Evolutionary conservation across 2,797 vertebrate species (phyloP), one percentile per base, ranked within the genome.

Genomic region (Propithecus deckenii): DNA sequence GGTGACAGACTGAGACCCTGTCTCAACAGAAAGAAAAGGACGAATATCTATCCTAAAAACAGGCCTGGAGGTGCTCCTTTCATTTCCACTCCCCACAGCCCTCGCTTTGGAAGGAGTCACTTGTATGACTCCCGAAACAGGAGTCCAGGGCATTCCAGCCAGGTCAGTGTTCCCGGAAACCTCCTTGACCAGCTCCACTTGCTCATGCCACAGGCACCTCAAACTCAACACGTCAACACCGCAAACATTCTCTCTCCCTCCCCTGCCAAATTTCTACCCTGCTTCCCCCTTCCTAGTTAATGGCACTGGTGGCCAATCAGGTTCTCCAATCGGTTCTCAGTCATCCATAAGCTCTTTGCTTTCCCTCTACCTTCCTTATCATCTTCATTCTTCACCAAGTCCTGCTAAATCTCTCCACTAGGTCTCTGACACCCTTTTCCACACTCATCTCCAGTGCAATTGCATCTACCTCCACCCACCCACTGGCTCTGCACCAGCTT

Each of bases 231-330:
- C 0, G 12, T 9, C 20, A 20, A 15, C 43, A n/a, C 25, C 22
- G 3, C 20, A 63, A 86, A 35, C 22, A n/a, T 11, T 35, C 28
- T 75, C 35, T 12, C 38, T 25, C 38, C 38, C 2, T n/a, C 25
- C 41, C 46, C 83, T 41, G 41, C 23, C 92, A 63, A 22, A 12
- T 28, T 23, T 25, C 63, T 41, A 1, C 4, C 10, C 75, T 41
- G 0, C n/a, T 43, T 38, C 20, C 25, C 8, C 30, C 63, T 18
- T 22, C 32, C 61, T 35, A 17, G 13, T 17, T 85, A 48, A 74
- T 1, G 13, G 15, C 38, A 50, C 4, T 7, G 0, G 12, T 25
- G 61, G 65, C 69, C 17, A 46, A 3, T 28, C 23, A 1, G 4
- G 25, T 86, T 83, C 18, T 67, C 74, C 12, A 1, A 18, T 0